Evolutionary conservation across 2,888 invertebrate genomes (phyloP).

Genomic region (Dryobota labecula): DNA sequence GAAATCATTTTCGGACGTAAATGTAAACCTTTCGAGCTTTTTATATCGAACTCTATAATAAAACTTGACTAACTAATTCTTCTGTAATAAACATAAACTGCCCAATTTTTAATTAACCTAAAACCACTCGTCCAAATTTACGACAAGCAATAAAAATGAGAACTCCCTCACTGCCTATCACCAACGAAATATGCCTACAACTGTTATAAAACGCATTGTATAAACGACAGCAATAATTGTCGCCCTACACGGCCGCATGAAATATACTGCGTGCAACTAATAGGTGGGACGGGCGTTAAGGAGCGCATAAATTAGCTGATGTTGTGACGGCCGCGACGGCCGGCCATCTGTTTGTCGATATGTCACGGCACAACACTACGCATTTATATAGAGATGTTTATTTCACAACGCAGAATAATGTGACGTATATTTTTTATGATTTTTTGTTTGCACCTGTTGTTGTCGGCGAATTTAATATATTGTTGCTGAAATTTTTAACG

Average conservation of each 20-base stretch:
- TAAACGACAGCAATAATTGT: slow-evolving; percentile 74
- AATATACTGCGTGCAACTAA: slow-evolving; percentile 89
- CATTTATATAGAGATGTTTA: slow-evolving; percentile 77
- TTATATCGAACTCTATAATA: slow-evolving; percentile 9
- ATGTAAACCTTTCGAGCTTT: not conserved
- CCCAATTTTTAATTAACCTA: slow-evolving; percentile 56
- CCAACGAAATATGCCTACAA: slow-evolving; percentile 60
- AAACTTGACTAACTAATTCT: slow-evolving; percentile 28
- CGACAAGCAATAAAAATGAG: slow-evolving; percentile 51
- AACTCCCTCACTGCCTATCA: slow-evolving; percentile 55
- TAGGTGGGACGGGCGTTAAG: slow-evolving; percentile 90
- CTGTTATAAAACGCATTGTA: slow-evolving; percentile 67
- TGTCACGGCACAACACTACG: slow-evolving; percentile 83
- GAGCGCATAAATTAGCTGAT: slow-evolving; percentile 89
- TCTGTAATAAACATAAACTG: slow-evolving; percentile 47
- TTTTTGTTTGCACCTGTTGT: slow-evolving; percentile 61
- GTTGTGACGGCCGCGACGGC: slow-evolving; percentile 87
- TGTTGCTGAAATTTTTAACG: slow-evolving; percentile 44
- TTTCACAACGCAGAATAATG: slow-evolving; percentile 58
- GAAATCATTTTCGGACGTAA: not conserved
- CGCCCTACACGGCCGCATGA: slow-evolving; percentile 80
- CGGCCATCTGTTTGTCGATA: slow-evolving; percentile 90
- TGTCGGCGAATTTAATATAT: slow-evolving; percentile 62
- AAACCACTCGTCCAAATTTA: slow-evolving; percentile 53
- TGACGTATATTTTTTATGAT: slow-evolving; percentile 61